Base-by-base conservation (phyloP, 2,113 vertebrate genomes). In the Malurus elegans region DNA sequence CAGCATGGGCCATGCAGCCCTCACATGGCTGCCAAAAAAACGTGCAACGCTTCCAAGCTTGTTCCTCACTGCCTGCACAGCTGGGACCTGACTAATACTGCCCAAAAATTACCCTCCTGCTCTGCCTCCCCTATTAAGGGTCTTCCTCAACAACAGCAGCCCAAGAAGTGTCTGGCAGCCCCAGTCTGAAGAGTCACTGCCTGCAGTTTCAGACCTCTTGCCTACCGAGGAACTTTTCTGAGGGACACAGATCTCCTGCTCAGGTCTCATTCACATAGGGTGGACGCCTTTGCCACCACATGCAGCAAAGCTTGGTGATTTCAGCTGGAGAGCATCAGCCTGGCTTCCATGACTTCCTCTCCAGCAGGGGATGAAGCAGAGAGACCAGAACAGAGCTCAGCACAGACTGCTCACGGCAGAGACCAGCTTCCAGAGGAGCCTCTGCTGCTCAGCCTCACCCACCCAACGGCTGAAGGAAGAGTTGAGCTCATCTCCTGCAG, bases 401-500 rank as follows among this genome's bases (percentile, higher is more conserved):
- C 53, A 14, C 9, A 62, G 67, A 83, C 42, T 44, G 28, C 28
- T 69, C 60, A 13, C 19, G 51, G 79, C 90, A 95, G 54, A 32
- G 25, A 45, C 40, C 50, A 15, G 60, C 44, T 70, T n/a, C 72
- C 78, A 60, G 75, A 92, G 40, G 56, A 74, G 62, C 38, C 42
- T 54, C 40, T 51, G 86, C 84, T 75, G 58, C 81, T 74, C 40
- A 54, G 80, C 73, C 67, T 62, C 51, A 53, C 61, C 51, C 51
- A 60, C 79, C 45, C 71, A 76, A 12, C 3, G 61, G 76, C 75
- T 70, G 58, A 79, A 88, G 90, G 75, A 92, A 90, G 79, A 73
- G 85, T 36, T 79, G 69, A 87, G 54, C 60, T 93, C 92, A 67
- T 96, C 76, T 65, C 95, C 78, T 88, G 69, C 71, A 84, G 78